Evolutionary conservation across 64 coral and sea anemone genomes (phyloP).

Genomic region (Catalaphyllia jardinei): DNA sequence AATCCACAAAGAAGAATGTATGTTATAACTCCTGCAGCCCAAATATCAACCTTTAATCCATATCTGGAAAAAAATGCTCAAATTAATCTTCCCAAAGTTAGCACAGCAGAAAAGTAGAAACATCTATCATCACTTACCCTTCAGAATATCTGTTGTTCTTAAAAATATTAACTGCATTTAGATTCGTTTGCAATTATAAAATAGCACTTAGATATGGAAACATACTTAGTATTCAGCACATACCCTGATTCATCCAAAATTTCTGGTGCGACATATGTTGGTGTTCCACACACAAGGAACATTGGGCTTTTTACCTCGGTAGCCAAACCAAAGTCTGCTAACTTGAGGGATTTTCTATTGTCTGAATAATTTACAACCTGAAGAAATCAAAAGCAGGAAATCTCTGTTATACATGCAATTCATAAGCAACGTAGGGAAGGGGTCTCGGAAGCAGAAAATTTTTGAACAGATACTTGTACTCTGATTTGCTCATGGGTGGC

Average conservation of each 20-base stretch:
- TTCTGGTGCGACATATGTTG: slow-evolving; percentile 92
- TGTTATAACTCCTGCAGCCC: slow-evolving; percentile 96
- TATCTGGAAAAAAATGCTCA: slow-evolving; percentile 62
- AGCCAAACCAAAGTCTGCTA: slow-evolving; percentile 97
- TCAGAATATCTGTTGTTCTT: too few relatives aligned
- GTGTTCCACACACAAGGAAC: slow-evolving; percentile 94
- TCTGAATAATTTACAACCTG: slow-evolving; percentile 63
- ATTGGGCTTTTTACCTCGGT: slow-evolving; percentile 85
- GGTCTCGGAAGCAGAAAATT: too few relatives aligned
- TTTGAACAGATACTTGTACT: too few relatives aligned
- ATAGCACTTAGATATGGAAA: too few relatives aligned
- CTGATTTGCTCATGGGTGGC: too few relatives aligned
- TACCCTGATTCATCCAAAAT: slow-evolving; percentile 97
- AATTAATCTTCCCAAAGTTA: too few relatives aligned
- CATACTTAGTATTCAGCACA: background rate
- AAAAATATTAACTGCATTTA: too few relatives aligned
- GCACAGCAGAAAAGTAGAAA: too few relatives aligned
- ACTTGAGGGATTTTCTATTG: slow-evolving; percentile 74
- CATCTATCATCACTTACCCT: too few relatives aligned
- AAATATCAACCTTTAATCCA: slow-evolving; percentile 95
- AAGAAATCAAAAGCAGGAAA: background rate
- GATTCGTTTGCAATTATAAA: too few relatives aligned
- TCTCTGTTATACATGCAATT: background rate
- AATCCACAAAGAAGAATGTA: slow-evolving; percentile 98
- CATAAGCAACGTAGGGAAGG: too few relatives aligned